Evolutionary conservation across 2,797 vertebrate genomes (phyloP).

Genomic region (Coreius guichenoti): DNA sequence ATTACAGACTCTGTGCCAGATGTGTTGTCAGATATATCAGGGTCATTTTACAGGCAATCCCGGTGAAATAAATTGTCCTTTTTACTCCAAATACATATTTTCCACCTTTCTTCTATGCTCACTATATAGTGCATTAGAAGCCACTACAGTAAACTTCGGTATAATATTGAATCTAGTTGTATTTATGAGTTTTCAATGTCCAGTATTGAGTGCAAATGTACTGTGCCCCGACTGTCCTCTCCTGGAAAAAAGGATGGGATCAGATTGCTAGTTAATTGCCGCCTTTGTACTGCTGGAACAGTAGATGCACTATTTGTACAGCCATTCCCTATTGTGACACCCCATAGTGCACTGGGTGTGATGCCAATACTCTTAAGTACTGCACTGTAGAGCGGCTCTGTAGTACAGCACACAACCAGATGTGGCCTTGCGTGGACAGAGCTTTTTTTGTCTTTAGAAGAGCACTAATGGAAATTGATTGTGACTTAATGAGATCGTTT

Average conservation of each 20-base stretch:
- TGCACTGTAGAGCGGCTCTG: conserved; percentile 22
- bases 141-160: neutral
- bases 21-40: conserved; percentile 13
- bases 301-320: conserved; percentile 41
- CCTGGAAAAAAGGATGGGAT: conserved; percentile 29
- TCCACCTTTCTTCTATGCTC: neutral
- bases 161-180: neutral
- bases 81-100: neutral
- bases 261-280: conserved; percentile 51
- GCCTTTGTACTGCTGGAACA: conserved; percentile 51
- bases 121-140: neutral
- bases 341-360: conserved; percentile 37
- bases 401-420: conserved; percentile 18
- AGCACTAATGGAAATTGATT: conserved; percentile 62
- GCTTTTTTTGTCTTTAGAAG: conserved; percentile 27
- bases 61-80: neutral
- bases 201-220: conserved; percentile 30
- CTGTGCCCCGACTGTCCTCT: conserved; percentile 30
- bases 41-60: conserved; percentile 29
- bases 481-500: conserved; percentile 49
- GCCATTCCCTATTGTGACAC: conserved; percentile 33
- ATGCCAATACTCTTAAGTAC: conserved; percentile 39
- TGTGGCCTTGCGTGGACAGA: conserved; percentile 34
- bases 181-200: conserved; percentile 41
- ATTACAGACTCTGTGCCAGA: conserved; percentile 26